Percentiles rank a stretch among this genome's conserved stretches.
phyloP scores from a whole-genome alignment of 2,113 vertebrate species.

The Myodes glareolus region DNA sequence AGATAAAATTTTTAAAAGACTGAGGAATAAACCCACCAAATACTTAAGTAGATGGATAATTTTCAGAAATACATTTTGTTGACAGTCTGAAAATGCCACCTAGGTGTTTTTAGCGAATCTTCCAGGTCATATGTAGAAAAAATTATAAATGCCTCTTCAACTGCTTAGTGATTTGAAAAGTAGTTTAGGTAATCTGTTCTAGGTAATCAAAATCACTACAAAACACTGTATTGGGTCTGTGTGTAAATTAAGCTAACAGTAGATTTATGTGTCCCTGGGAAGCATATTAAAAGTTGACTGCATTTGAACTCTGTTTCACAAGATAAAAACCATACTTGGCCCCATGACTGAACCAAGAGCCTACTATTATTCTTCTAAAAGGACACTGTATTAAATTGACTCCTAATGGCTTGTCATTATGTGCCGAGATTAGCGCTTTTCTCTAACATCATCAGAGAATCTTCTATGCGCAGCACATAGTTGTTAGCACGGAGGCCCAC shows the following conservation, averaged over 20 bases:
- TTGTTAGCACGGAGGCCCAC: not conserved
- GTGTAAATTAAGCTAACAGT: not conserved
- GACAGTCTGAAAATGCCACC: constrained; percentile 23
- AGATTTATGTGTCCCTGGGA: not conserved
- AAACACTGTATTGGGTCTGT: not conserved
- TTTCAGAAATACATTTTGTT: not conserved
- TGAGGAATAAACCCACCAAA: not conserved
- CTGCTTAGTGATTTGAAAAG: not conserved
- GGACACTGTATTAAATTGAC: not conserved
- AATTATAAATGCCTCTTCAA: constrained; percentile 14
- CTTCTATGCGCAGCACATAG: not conserved
- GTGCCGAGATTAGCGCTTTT: not conserved
- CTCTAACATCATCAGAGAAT: not conserved
- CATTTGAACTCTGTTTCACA: not conserved
- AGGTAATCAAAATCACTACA: not conserved
- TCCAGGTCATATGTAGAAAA: not conserved
- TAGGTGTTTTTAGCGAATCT: not conserved
- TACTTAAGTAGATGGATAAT: not conserved
- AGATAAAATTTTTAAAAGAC: not conserved
- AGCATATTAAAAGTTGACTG: not conserved
- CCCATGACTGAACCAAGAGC: not conserved
- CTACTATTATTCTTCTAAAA: not conserved
- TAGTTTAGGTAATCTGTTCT: not conserved
- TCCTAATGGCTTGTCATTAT: not conserved
- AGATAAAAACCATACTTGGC: not conserved